Percentiles rank a stretch among this genome's conserved stretches.
These are phyloP conservation scores for Acrobasis suavella DNA, from an alignment of 2,888 invertebrate species.

Conservation along the genomic window DNA sequence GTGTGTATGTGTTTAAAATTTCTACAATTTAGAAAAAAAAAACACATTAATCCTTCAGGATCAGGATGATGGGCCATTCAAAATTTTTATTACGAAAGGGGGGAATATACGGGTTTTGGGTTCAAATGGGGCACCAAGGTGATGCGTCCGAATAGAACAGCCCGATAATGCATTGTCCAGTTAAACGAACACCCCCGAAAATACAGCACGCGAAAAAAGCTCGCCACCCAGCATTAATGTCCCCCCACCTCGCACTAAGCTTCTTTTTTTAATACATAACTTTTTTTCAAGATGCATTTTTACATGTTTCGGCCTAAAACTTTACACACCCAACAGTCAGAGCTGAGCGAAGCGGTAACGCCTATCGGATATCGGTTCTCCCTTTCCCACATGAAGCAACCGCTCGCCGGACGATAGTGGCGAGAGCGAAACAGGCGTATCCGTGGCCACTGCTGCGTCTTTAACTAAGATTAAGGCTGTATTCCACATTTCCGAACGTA, in stretches of 20 bases:
- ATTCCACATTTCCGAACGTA: constrained; percentile 68
- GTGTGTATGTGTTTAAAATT: not conserved
- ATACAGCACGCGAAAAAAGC: constrained; percentile 80
- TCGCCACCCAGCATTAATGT: constrained; percentile 78
- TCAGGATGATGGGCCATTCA: not conserved
- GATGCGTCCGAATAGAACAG: constrained; percentile 64
- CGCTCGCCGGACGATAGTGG: constrained; percentile 73
- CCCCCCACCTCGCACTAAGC: constrained; percentile 80
- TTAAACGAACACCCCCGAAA: constrained; percentile 77
- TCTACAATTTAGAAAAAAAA: not conserved
- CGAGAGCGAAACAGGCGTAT: constrained; percentile 69
- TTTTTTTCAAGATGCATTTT: constrained; percentile 83
- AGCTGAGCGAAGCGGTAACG: constrained; percentile 70
- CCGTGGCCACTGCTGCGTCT: constrained; percentile 69
- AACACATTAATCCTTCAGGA: not conserved
- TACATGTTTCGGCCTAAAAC: constrained; percentile 83
- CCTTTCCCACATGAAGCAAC: constrained; percentile 56
- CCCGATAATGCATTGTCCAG: constrained; percentile 80
- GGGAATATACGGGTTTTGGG: constrained; percentile 42
- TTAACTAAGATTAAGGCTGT: constrained; percentile 78
- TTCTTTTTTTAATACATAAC: constrained; percentile 83
- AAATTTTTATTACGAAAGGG: constrained; percentile 1
- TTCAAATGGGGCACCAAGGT: constrained; percentile 70
- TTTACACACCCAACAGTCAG: constrained; percentile 78
- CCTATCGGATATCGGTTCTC: constrained; percentile 69